Conservation (phyloP, 2,888 invertebrate genomes). For the Nebria salina region DNA sequence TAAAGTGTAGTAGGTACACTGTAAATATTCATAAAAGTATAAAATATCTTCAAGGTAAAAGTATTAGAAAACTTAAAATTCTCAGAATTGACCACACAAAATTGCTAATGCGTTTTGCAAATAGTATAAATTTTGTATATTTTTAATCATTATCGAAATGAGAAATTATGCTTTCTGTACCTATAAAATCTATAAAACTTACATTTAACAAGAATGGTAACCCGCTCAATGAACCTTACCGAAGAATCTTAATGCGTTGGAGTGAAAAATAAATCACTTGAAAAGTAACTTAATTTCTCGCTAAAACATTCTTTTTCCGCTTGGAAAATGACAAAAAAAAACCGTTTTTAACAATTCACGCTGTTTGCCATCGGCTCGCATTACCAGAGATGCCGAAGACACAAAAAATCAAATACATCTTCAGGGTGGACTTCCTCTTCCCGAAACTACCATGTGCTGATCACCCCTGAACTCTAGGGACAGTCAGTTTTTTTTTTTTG, state of each 20-base stretch:
- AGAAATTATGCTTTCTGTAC: too few species aligned
- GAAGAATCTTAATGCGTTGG: neutral
- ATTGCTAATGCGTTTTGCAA: too few species aligned
- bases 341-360: neutral
- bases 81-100: too few species aligned
- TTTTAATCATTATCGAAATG: too few species aligned
- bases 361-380: neutral
- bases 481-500: neutral
- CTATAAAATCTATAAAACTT: neutral
- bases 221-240: neutral
- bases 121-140: too few species aligned
- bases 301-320: neutral
- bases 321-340: neutral
- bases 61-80: too few species aligned
- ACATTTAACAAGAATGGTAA: neutral
- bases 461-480: neutral
- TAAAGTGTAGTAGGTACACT: neutral
- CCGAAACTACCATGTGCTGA: neutral
- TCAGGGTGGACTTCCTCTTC: neutral
- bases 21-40: constrained; percentile 1
- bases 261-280: neutral
- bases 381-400: neutral
- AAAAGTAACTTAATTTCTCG: neutral
- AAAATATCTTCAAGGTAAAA: neutral
- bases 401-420: neutral